Evolutionary conservation across 1,140 invertebrate species (phyloP).

Genomic region (Hydropsyche tenuis): DNA sequence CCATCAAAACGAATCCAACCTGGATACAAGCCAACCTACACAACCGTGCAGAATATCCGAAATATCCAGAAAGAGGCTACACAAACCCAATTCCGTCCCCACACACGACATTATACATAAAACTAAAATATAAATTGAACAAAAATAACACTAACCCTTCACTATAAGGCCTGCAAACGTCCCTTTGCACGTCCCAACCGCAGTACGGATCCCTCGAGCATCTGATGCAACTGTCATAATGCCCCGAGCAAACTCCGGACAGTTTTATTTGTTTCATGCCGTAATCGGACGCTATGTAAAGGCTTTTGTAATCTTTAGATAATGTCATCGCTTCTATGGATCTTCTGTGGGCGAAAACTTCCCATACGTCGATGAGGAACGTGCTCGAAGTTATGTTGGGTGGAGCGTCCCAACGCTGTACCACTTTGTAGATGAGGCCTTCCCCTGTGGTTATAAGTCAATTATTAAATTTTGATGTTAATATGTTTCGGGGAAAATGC

Average conservation of each 20-base stretch:
- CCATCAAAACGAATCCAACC: neutral
- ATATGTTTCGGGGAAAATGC: too few relatives aligned
- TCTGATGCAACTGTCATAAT: conserved; percentile 41
- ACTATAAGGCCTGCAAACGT: conserved; percentile 32
- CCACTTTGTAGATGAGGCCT: conserved; percentile 43
- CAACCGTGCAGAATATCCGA: neutral
- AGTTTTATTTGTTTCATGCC: conserved; percentile 35
- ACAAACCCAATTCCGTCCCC: neutral
- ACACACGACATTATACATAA: neutral
- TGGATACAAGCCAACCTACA: neutral
- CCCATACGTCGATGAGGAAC: conserved; percentile 45
- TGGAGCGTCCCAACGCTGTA: conserved; percentile 18
- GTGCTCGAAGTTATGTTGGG: neutral
- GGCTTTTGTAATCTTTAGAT: conserved; percentile 30
- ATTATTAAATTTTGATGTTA: too few relatives aligned
- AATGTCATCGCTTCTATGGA: conserved; percentile 23
- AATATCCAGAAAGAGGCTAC: neutral
- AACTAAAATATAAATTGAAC: neutral
- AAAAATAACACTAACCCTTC: conserved; percentile 35
- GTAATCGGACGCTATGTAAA: conserved; percentile 34
- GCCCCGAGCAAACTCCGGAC: conserved; percentile 6
- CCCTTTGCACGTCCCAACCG: conserved; percentile 33
- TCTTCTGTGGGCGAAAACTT: conserved; percentile 12
- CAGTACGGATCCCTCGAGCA: conserved; percentile 47
- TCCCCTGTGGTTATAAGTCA: conserved; percentile 22